phyloP scores from a whole-genome alignment of 2,113 vertebrate species.

The Caretta caretta region DNA sequence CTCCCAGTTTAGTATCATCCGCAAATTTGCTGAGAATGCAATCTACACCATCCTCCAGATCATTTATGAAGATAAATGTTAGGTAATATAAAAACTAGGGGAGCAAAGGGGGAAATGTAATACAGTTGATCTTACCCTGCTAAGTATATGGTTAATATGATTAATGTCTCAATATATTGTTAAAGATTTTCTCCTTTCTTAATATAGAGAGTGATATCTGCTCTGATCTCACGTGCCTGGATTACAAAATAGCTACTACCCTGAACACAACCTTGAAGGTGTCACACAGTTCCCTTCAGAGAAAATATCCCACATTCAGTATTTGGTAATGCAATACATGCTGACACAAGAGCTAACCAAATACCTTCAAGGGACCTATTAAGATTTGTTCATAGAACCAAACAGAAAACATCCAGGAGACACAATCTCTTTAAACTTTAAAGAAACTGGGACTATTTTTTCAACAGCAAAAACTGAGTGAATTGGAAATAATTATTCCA shows the following conservation, averaged over 20 bases:
- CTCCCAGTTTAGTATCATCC: too few species aligned
- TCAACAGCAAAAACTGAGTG: neutral
- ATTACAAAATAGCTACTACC: neutral
- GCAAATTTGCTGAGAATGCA: too few species aligned
- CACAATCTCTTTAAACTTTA: neutral
- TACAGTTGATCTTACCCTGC: neutral
- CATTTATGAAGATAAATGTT: neutral
- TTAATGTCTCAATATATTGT: neutral
- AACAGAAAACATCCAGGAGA: neutral
- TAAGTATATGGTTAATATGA: neutral
- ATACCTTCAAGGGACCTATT: neutral
- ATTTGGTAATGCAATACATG: neutral
- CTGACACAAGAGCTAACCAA: neutral
- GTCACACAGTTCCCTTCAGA: neutral
- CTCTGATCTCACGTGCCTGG: neutral
- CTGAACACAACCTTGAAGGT: neutral
- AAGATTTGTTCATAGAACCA: neutral
- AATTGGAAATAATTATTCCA: neutral
- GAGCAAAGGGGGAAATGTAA: neutral
- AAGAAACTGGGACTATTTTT: neutral
- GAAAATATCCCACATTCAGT: neutral
- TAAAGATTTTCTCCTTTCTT: neutral
- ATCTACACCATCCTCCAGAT: too few species aligned
- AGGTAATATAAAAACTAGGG: neutral
- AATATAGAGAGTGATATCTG: neutral